Conservation (phyloP, 2,888 invertebrate species). For the Mimas tiliae region DNA sequence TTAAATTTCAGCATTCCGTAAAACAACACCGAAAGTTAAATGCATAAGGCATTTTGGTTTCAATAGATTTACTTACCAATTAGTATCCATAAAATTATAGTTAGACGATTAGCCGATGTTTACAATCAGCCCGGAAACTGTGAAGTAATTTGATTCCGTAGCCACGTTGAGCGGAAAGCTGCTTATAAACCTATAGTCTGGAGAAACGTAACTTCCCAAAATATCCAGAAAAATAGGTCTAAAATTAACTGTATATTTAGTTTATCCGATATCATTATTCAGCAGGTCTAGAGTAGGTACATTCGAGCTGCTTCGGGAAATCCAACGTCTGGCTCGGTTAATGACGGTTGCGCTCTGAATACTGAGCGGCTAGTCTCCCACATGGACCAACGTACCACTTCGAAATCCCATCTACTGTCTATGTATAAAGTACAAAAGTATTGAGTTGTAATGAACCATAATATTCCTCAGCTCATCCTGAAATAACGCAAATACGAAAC, state of each 20-base stretch:
- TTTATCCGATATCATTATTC: constrained; percentile 69
- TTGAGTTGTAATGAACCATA: constrained; percentile 22
- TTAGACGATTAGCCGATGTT: constrained; percentile 17
- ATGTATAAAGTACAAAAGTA: constrained; percentile 8
- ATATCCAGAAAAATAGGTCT: constrained; percentile 42
- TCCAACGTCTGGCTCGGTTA: constrained; percentile 76
- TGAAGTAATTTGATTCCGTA: constrained; percentile 16
- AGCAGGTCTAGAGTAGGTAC: constrained; percentile 57
- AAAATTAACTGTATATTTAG: constrained; percentile 57
- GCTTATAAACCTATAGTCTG: not conserved
- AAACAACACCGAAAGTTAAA: constrained; percentile 80
- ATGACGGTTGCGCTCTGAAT: constrained; percentile 77
- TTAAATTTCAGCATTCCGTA: constrained; percentile 83
- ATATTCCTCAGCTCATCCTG: constrained; percentile 21
- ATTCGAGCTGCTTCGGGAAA: constrained; percentile 70
- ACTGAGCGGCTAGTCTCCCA: constrained; percentile 60
- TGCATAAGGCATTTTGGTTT: constrained; percentile 70
- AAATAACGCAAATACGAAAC: constrained; percentile 54
- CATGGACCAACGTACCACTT: constrained; percentile 41
- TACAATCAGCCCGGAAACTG: not conserved
- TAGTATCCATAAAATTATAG: constrained; percentile 30
- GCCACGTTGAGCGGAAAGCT: not conserved
- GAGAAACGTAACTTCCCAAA: not conserved
- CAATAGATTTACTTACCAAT: constrained; percentile 56
- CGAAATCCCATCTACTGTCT: constrained; percentile 13